Conservation (phyloP, 92 coral and sea anemone genomes). For the Phenganax marumi region DNA sequence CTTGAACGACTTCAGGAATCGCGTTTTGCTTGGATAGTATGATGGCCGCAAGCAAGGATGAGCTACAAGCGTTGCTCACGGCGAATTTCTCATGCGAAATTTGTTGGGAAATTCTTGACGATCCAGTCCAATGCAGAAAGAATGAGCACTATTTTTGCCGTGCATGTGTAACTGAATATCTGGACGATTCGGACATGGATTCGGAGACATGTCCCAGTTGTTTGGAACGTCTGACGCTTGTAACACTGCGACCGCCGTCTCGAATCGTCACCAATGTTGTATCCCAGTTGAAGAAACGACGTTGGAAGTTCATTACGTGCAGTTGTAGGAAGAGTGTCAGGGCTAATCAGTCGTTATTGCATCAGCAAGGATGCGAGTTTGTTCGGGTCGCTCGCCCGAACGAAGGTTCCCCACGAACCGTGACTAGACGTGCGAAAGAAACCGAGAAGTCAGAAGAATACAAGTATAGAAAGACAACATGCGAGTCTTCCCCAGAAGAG, state of each 20-base stretch:
- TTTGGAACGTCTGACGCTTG: slow-evolving; percentile 40
- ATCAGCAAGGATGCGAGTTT: slow-evolving; percentile 25
- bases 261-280: slow-evolving; percentile 24
- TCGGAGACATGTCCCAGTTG: slow-evolving; percentile 46
- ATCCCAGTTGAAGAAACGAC: slow-evolving; percentile 14
- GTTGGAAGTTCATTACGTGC: not conserved
- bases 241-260: slow-evolving; percentile 51
- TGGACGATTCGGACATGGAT: slow-evolving; percentile 10
- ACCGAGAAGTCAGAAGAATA: slow-evolving; percentile 6
- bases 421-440: not conserved
- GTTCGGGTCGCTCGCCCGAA: slow-evolving; percentile 10
- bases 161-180: slow-evolving; percentile 25
- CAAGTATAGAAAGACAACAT: slow-evolving; percentile 1
- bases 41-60: slow-evolving; percentile 10
- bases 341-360: not conserved
- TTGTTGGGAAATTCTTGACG: slow-evolving; percentile 56
- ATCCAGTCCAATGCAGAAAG: slow-evolving; percentile 33
- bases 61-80: not conserved
- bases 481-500: slow-evolving; percentile 12
- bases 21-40: not conserved
- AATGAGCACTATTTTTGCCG: slow-evolving; percentile 39
- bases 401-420: slow-evolving; percentile 16
- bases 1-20: too few relatives aligned
- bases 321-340: slow-evolving; percentile 21
- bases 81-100: slow-evolving; percentile 63